phyloP scores from a whole-genome alignment of 1,140 invertebrate genomes.

The Eulimnadia texana region DNA sequence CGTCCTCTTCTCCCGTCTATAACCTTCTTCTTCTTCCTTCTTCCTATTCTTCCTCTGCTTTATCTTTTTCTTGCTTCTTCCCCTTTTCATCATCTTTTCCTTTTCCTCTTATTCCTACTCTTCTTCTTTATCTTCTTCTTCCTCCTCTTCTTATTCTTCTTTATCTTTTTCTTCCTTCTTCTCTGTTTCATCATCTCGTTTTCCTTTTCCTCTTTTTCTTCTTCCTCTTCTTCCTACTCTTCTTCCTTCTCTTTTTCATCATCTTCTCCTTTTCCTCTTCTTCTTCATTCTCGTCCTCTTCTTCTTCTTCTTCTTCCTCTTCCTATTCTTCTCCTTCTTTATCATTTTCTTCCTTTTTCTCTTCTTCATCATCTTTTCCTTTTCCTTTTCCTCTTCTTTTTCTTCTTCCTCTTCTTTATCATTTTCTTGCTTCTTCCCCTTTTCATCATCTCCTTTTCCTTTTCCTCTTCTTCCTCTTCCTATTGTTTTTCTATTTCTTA shows the following conservation, averaged over 20 bases:
- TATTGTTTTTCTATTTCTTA: neutral
- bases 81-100: too few relatives aligned
- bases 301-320: neutral
- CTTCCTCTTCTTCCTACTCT: neutral
- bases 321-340: conserved; percentile 1
- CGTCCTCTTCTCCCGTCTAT: neutral
- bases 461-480: neutral
- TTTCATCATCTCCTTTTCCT: neutral
- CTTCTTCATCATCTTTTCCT: too few relatives aligned
- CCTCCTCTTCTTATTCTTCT: too few relatives aligned
- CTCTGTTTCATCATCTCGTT: too few relatives aligned
- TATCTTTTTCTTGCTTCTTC: too few relatives aligned
- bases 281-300: neutral
- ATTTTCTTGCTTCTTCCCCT: neutral
- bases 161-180: too few relatives aligned
- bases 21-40: neutral
- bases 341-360: neutral
- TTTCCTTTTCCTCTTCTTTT: neutral
- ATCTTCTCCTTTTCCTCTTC: neutral
- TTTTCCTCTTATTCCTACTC: too few relatives aligned
- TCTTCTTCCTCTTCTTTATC: neutral
- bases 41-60: neutral
- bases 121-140: too few relatives aligned
- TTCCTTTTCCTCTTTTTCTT: too few relatives aligned
- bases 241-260: neutral